Conservation (phyloP, 2,797 vertebrate genomes). For the Tokudaia muenninki region DNA sequence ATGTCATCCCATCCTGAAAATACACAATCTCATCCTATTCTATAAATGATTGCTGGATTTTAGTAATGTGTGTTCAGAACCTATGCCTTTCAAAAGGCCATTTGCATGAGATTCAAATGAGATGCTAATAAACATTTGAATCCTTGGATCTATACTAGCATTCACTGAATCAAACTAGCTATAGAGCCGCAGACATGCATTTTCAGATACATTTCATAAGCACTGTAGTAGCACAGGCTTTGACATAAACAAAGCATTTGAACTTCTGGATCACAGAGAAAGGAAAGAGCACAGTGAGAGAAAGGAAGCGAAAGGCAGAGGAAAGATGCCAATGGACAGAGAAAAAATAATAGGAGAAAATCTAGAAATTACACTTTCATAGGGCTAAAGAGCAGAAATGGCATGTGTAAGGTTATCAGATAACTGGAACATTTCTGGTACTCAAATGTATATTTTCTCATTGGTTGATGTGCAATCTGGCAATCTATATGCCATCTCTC, state of each 20-base stretch:
- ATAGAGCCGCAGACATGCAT: background rate
- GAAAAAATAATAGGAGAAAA: background rate
- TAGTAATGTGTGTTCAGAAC: constrained; percentile 15
- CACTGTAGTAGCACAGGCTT: background rate
- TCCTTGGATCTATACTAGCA: background rate
- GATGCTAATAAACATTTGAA: constrained; percentile 26
- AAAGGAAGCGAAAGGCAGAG: background rate
- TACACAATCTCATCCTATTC: background rate
- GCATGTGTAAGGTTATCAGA: background rate
- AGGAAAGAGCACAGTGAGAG: background rate
- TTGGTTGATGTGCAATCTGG: background rate
- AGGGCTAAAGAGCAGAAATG: background rate
- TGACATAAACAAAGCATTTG: background rate
- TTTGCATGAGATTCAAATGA: constrained; percentile 6
- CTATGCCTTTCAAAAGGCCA: constrained; percentile 22
- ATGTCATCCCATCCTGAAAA: background rate
- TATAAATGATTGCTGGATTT: constrained; percentile 41
- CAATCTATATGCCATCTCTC: background rate
- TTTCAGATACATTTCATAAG: background rate
- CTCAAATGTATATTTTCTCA: background rate
- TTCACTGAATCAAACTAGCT: background rate
- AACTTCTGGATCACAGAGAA: background rate
- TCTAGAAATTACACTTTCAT: background rate
- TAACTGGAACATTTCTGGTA: background rate
- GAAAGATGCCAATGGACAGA: background rate